Evolutionary conservation across 2,797 vertebrate species (phyloP), one percentile per base, ranked within the genome.

Genomic region (Cetoscarus ocellatus): DNA sequence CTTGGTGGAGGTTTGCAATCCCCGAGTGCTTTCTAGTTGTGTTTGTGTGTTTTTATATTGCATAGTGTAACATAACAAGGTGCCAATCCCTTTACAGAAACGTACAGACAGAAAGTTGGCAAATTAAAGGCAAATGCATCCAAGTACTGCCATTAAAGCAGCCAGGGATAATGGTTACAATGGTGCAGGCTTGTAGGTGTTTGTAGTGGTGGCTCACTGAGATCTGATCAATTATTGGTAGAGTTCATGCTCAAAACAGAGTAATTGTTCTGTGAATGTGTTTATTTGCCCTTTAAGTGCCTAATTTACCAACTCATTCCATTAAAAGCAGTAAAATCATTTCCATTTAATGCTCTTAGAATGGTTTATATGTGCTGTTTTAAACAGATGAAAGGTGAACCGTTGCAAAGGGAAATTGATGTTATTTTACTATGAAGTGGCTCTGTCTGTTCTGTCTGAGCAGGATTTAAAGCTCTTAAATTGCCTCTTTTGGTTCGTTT

Each of bases 191-290:
- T n/a, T 27, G 27, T 4, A 27, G 27, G 27, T 27, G 27, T 27
- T 27, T 27, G 27, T 27, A 27, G 4, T 27, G 27, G 27, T 27
- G 27, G 27, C 27, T 27, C 27, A 27, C 27, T 27, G 27, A 27
- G 27, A 27, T 27, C 27, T 27, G 27, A 27, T 27, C 27, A 18
- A 27, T 15, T 44, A 49, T 34, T 9, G 40, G 12, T 27, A 9
- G 27, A 17, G 51, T 61, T 55, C 6, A 56, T 44, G 55, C 44
- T 60, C 7, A 38, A 17, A 61, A 50, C 50, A 5, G 43, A 67
- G 7, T 47, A 49, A 44, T 49, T 17, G 40, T 36, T 7, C 34
- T 36, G 35, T 39, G 36, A 44, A 59, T 14, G 3, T 14, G 3
- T 14, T 19, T 6, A 12, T 54, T 49, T 15, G 12, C 39, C 11